These are phyloP conservation scores for Boloria euphrosyne DNA, from an alignment of 2,888 invertebrate genomes.

Conservation along the genomic window DNA sequence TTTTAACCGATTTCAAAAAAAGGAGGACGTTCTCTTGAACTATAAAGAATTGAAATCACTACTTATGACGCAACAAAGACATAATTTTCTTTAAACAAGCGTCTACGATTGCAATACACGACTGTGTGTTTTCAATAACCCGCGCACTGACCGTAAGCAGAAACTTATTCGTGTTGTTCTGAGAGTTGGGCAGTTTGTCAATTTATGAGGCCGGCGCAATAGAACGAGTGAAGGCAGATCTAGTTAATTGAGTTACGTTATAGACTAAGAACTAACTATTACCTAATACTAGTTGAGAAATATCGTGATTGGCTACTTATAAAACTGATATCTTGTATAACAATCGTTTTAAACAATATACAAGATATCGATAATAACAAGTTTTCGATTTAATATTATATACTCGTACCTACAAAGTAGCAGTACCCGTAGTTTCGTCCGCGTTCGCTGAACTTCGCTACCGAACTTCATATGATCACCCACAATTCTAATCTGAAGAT, in stretches of 20 bases:
- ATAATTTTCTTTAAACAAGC: slow-evolving; percentile 13
- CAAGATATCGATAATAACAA: too few relatives aligned
- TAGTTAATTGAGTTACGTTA: slow-evolving; percentile 63
- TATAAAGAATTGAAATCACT: too few relatives aligned
- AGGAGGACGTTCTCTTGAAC: too few relatives aligned
- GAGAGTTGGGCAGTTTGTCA: slow-evolving; percentile 81
- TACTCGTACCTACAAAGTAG: too few relatives aligned
- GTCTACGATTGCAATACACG: slow-evolving; percentile 24
- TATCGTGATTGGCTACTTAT: neutral
- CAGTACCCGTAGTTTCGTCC: too few relatives aligned
- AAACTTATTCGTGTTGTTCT: slow-evolving; percentile 77
- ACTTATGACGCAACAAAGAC: too few relatives aligned
- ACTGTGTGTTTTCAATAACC: slow-evolving; percentile 55
- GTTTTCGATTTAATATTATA: too few relatives aligned
- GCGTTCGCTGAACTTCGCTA: too few relatives aligned
- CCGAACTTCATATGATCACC: too few relatives aligned
- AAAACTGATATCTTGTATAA: neutral
- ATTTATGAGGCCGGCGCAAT: slow-evolving; percentile 74
- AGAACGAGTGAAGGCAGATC: slow-evolving; percentile 64
- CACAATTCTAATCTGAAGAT: too few relatives aligned
- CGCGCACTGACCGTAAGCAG: slow-evolving; percentile 79
- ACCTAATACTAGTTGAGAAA: neutral
- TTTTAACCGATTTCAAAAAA: too few relatives aligned
- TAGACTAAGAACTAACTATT: slow-evolving; percentile 16
- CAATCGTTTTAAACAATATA: too few relatives aligned